Evolutionary conservation across 2,888 invertebrate genomes (phyloP), one percentile per base, ranked within the genome.

Genomic region (Lochmaea crataegi): DNA sequence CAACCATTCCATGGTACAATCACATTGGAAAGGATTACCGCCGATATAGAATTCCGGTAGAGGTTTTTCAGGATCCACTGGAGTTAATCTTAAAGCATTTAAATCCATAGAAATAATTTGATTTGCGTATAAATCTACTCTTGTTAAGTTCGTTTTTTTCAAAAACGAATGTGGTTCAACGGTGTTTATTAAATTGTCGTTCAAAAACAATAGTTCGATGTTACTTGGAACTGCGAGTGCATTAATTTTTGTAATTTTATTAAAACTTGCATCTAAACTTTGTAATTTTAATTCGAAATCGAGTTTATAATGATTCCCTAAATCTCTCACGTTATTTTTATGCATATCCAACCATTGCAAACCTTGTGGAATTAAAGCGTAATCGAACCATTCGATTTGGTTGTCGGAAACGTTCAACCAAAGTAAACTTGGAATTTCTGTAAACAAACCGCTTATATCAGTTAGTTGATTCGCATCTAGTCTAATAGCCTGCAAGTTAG

Each of bases 1-100:
- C 83, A 97, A 88, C 97, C 97, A 98, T 85, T 97, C 96, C 92
- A 97, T 96, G 80, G 95, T 95, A 89, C 97, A 98, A 86, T 96
- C 96, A 85, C 97, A 98, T 82, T 94, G 93, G 85, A 97, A 96
- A 53, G 97, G 97, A 89, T 98, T 98, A 68, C 95, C 96, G 53
- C 95, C 96, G 77, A 97, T 94, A 87, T 95, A 96, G 88, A 97
- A 96, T 88, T 96, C 95, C 14, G 96, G 96, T 79, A 96, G 88
- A 69, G 92, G 89, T 74, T 92, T 90, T 76, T 92, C 92, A 73
- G 92, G 91, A 82, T 94, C 92, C 74, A 95, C 93, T 70, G 94
- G 94, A 79, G 94, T 92, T 81, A 97, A 90, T 79, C 94, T 91
- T 78, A 97, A 89, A 75, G 96, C 95, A 86, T 95, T 96, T 83